Conservation (phyloP, 2,797 vertebrate species). For the Brachyalestes nurse region DNA sequence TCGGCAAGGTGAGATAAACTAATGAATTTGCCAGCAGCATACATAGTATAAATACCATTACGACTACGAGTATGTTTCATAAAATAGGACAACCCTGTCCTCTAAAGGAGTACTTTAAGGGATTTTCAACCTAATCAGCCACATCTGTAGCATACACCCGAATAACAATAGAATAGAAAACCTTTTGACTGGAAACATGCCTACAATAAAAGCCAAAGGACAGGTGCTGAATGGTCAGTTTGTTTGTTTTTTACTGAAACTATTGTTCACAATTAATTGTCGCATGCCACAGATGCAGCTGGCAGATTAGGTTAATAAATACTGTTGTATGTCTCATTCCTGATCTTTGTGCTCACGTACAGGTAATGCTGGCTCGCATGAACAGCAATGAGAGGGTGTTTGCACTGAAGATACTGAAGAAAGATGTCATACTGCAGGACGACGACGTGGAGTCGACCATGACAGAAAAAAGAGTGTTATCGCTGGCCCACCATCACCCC, state of each 20-base stretch:
- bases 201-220: not conserved
- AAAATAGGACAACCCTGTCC: not conserved
- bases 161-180: not conserved
- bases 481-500: slow-evolving; percentile 89
- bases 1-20: slow-evolving; percentile 89
- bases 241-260: too few species aligned
- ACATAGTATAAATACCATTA: not conserved
- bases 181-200: not conserved
- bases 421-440: slow-evolving; percentile 96
- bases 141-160: not conserved
- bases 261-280: not conserved
- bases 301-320: too few species aligned
- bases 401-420: slow-evolving; percentile 96
- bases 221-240: not conserved
- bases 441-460: slow-evolving; percentile 98
- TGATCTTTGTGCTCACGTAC: slow-evolving; percentile 19
- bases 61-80: not conserved
- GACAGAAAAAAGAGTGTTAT: slow-evolving; percentile 94
- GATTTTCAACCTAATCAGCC: not conserved
- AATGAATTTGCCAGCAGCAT: too few species aligned
- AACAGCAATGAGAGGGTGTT: slow-evolving; percentile 86
- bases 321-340: too few species aligned
- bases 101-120: not conserved
- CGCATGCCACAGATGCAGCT: not conserved
- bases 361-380: slow-evolving; percentile 95